These are phyloP conservation scores for Probosciger aterrimus DNA, from an alignment of 2,113 vertebrate species.

Conservation along the genomic window DNA sequence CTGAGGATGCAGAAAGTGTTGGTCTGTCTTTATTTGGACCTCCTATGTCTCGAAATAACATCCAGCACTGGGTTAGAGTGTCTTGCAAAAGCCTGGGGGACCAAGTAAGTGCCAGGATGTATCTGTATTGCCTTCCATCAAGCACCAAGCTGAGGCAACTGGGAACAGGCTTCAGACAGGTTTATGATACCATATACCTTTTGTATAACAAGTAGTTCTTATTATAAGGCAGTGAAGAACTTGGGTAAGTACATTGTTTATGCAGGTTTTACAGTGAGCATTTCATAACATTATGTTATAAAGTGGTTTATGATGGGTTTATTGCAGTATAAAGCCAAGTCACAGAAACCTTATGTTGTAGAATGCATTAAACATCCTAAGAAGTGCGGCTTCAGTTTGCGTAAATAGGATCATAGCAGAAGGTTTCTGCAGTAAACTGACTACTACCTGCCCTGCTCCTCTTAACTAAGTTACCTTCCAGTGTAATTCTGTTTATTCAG, in stretches of 20 bases:
- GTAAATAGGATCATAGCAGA: not conserved
- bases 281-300: not conserved
- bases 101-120: slow-evolving; percentile 75
- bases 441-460: not conserved
- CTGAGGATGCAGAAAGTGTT: slow-evolving; percentile 76
- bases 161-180: not conserved
- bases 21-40: slow-evolving; percentile 69
- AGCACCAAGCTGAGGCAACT: not conserved
- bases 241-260: not conserved
- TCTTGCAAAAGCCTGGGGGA: slow-evolving; percentile 88
- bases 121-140: not conserved
- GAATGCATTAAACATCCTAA: not conserved
- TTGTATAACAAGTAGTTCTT: not conserved
- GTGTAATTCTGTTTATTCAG: not conserved
- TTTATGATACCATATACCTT: not conserved
- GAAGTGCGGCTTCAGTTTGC: not conserved
- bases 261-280: not conserved
- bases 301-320: not conserved
- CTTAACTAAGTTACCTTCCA: not conserved
- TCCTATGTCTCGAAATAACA: slow-evolving; percentile 76
- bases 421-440: not conserved
- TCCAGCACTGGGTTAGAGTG: slow-evolving; percentile 84
- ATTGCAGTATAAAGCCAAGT: not conserved
- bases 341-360: not conserved
- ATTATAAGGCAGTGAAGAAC: not conserved